A percentile compares a stretch with the other conserved stretches of the same genome.
phyloP scores from a whole-genome alignment of 2,797 vertebrate species.

The Poeciliopsis presidionis region DNA sequence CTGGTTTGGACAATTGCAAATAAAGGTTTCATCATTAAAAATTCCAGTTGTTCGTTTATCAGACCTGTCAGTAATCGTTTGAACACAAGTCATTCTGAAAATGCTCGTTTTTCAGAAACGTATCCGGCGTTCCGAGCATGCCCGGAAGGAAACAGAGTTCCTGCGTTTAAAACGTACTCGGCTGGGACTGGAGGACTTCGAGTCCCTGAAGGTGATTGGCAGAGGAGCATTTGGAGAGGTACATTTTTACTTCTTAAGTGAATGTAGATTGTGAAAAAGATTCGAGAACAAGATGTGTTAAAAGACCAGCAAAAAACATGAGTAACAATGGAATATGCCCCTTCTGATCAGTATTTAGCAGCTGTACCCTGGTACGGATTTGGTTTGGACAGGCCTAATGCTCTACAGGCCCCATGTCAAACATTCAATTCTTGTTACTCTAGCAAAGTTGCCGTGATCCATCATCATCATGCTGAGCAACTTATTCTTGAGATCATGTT shows the following conservation, averaged over 20 bases:
- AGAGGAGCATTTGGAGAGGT: constrained; percentile 99
- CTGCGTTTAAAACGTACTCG: constrained; percentile 97
- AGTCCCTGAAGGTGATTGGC: constrained; percentile 98
- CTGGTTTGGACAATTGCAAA: not conserved
- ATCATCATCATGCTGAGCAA: too few relatives aligned
- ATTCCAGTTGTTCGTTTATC: not conserved
- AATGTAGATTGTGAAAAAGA: not conserved
- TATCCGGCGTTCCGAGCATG: constrained; percentile 92
- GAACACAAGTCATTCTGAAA: not conserved
- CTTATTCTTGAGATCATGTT: too few relatives aligned
- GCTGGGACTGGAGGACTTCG: constrained; percentile 96
- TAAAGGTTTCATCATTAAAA: not conserved
- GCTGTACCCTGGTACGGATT: not conserved
- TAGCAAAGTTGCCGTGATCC: too few relatives aligned
- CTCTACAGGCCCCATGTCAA: too few relatives aligned
- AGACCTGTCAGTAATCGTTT: not conserved
- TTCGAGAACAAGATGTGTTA: not conserved
- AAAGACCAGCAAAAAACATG: not conserved
- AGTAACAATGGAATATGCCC: not conserved
- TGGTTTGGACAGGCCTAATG: too few relatives aligned
- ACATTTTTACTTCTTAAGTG: constrained; percentile 33
- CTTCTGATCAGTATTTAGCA: not conserved
- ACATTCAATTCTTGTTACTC: too few relatives aligned
- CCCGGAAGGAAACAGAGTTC: constrained; percentile 96
- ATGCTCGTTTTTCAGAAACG: constrained; percentile 82